These are phyloP conservation scores for Hyposoter dolosus DNA, from an alignment of 2,888 invertebrate genomes.

Conservation along the genomic window DNA sequence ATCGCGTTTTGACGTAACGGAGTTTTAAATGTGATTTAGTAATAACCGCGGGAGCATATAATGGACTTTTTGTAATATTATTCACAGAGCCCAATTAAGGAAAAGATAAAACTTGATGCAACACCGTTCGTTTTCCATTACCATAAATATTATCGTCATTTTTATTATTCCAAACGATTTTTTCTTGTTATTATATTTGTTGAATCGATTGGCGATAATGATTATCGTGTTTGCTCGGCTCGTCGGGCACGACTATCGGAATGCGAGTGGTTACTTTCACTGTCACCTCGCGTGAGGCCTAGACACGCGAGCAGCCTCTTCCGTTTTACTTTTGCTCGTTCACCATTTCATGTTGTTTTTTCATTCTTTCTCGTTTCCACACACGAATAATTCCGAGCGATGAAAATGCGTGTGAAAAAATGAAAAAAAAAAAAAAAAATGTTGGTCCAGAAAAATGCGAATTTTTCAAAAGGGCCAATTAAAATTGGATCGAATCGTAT, in stretches of 20 bases:
- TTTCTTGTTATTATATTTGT: constrained; percentile 25
- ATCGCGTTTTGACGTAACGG: neutral
- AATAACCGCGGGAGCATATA: constrained; percentile 2
- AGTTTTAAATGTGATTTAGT: neutral
- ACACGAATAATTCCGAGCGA: neutral
- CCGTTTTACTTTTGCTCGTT: constrained; percentile 52
- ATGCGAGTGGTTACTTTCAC: constrained; percentile 81
- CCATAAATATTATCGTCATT: constrained; percentile 2
- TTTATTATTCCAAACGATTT: neutral
- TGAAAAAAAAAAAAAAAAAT: neutral
- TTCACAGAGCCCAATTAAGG: neutral
- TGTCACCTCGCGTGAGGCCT: constrained; percentile 78
- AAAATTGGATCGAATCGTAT: neutral
- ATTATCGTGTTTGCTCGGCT: constrained; percentile 72
- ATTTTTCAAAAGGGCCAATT: neutral
- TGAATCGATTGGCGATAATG: constrained; percentile 69
- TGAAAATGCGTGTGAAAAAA: neutral
- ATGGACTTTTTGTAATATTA: neutral
- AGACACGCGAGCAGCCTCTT: constrained; percentile 69
- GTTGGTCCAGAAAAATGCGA: neutral
- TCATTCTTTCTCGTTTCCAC: neutral
- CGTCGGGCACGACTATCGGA: constrained; percentile 73
- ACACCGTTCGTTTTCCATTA: constrained; percentile 40
- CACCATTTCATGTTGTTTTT: constrained; percentile 21
- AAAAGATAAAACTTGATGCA: neutral